These are phyloP conservation scores for Aleadryas rufinucha DNA, from an alignment of 2,113 vertebrate genomes.

Conservation along the genomic window DNA sequence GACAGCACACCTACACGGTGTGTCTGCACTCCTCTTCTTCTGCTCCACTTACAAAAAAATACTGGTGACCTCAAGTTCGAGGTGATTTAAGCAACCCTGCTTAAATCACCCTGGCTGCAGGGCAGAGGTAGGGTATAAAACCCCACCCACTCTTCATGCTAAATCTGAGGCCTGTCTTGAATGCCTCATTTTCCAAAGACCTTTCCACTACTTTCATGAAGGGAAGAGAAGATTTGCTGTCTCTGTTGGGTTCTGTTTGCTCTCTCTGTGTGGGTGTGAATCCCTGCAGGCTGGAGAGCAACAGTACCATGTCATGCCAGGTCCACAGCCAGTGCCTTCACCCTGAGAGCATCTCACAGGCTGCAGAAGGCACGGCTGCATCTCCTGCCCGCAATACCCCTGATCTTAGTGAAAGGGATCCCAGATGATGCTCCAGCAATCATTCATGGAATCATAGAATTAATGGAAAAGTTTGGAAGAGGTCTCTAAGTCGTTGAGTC, in stretches of 20 bases:
- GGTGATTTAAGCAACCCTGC: not conserved
- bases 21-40: not conserved
- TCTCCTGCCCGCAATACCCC: not conserved
- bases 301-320: fast-evolving
- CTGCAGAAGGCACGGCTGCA: not conserved
- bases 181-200: not conserved
- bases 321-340: not conserved
- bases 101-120: not conserved
- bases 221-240: not conserved
- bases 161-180: not conserved
- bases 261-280: not conserved
- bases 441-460: not conserved
- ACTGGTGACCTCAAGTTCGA: not conserved
- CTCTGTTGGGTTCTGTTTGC: not conserved
- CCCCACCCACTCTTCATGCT: not conserved
- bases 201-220: not conserved
- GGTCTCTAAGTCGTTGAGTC: not conserved
- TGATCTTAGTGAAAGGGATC: not conserved
- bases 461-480: not conserved
- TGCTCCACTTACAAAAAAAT: not conserved
- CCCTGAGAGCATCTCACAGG: not conserved
- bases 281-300: not conserved
- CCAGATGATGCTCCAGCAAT: not conserved
- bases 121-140: not conserved
- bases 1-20: not conserved